A percentile compares a stretch with the other conserved stretches of the same genome.
These are phyloP conservation scores for Adineta ricciae DNA, from an alignment of 2,888 invertebrate species.

Conservation along the genomic window DNA sequence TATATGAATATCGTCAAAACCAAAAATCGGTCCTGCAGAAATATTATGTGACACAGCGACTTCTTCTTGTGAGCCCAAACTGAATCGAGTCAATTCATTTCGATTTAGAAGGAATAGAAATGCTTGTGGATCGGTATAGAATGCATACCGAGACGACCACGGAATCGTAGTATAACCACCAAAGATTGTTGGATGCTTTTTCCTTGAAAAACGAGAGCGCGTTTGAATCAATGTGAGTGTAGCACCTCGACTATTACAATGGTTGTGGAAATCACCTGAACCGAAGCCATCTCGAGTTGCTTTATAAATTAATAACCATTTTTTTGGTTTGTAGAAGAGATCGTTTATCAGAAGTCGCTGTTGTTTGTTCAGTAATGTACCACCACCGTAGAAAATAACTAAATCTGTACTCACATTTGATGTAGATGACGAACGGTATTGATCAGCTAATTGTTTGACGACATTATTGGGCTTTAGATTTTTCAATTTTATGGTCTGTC, in stretches of 20 bases:
- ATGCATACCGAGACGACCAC: background rate
- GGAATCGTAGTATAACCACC: background rate
- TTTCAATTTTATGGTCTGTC: background rate
- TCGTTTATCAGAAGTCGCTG: background rate
- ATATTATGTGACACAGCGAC: background rate
- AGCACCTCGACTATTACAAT: background rate
- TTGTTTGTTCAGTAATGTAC: background rate
- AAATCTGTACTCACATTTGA: background rate
- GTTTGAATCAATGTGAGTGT: background rate
- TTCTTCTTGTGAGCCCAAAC: background rate
- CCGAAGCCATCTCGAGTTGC: background rate
- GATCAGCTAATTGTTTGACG: background rate
- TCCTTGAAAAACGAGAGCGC: background rate
- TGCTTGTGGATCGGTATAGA: background rate
- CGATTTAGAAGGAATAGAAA: background rate
- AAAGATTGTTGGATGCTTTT: background rate
- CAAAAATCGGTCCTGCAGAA: background rate
- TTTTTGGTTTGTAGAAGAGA: background rate
- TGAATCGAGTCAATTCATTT: background rate
- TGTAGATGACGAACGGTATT: background rate
- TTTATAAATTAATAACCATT: background rate
- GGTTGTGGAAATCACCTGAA: background rate
- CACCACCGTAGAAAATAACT: background rate
- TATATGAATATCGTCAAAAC: background rate
- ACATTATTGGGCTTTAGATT: background rate